phyloP scores from a whole-genome alignment of 30 jellyfish, hydroid and myxozoan species.

The Pseudorhiza aurosa region DNA sequence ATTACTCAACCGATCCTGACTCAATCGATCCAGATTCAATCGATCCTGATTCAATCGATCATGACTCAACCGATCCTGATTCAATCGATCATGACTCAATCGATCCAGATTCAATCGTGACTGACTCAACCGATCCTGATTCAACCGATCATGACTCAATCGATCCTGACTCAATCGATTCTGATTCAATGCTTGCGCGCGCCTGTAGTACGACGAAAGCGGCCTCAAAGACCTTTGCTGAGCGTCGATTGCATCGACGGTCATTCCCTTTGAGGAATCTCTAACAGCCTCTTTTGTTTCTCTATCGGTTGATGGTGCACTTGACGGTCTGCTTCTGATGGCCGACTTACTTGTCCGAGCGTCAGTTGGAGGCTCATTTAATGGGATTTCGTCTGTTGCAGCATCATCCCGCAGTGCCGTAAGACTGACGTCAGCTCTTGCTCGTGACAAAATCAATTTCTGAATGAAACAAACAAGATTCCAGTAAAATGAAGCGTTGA shows the following conservation, averaged over 20 bases:
- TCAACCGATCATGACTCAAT: too few relatives aligned
- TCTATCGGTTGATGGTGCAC: conserved; percentile 61
- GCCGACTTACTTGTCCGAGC: background rate
- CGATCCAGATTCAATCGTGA: too few relatives aligned
- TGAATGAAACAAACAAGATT: background rate
- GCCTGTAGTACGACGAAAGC: conserved; percentile 4
- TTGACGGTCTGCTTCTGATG: background rate
- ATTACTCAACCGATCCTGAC: too few relatives aligned
- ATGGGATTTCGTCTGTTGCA: background rate
- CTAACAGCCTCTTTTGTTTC: conserved; percentile 45
- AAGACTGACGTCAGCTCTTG: conserved; percentile 66
- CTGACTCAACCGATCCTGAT: too few relatives aligned
- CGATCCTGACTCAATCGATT: too few relatives aligned
- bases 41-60: too few relatives aligned
- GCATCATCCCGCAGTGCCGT: conserved; percentile 31
- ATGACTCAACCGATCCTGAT: too few relatives aligned
- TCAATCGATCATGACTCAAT: too few relatives aligned
- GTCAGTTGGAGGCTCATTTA: background rate
- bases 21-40: too few relatives aligned
- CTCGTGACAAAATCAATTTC: conserved; percentile 41
- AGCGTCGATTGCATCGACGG: background rate
- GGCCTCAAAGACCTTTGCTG: background rate
- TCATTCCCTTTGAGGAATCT: conserved; percentile 6
- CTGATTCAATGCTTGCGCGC: background rate
- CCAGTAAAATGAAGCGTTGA: too few relatives aligned